phyloP scores from a whole-genome alignment of 2,888 invertebrate species.

The Heliconius ismenius region DNA sequence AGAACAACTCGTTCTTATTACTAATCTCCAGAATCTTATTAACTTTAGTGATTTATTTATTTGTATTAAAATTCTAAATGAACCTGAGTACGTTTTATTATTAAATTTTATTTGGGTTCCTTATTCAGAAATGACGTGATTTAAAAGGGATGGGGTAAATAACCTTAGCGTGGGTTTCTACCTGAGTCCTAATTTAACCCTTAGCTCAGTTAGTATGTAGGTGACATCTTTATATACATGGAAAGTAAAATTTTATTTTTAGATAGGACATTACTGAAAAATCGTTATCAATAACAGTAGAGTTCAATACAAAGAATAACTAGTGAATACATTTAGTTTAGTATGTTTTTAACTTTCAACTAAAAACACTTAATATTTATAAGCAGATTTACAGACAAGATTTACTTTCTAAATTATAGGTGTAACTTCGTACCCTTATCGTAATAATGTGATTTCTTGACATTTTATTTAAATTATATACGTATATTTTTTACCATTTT shows the following conservation, averaged over 20 bases:
- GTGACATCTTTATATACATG: neutral
- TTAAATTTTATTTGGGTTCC: slow-evolving; percentile 4
- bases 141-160: slow-evolving; percentile 34
- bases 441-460: neutral
- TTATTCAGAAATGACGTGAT: slow-evolving; percentile 20
- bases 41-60: neutral
- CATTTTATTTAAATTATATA: slow-evolving; percentile 1
- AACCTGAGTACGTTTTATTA: neutral
- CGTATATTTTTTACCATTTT: neutral
- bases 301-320: neutral
- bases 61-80: slow-evolving; percentile 5
- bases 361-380: neutral
- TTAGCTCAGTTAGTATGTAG: slow-evolving; percentile 2
- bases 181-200: slow-evolving; percentile 30
- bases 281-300: neutral
- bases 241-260: neutral
- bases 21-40: slow-evolving; percentile 3
- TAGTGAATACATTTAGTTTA: neutral
- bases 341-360: neutral
- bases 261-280: neutral
- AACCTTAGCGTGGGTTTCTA: slow-evolving; percentile 28
- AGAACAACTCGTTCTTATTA: neutral
- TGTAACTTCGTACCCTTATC: too few relatives aligned
- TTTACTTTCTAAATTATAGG: too few relatives aligned
- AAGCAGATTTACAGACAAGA: neutral